Evolutionary conservation across 2,797 vertebrate species (phyloP).

Genomic region (Bucorvus abyssinicus): DNA sequence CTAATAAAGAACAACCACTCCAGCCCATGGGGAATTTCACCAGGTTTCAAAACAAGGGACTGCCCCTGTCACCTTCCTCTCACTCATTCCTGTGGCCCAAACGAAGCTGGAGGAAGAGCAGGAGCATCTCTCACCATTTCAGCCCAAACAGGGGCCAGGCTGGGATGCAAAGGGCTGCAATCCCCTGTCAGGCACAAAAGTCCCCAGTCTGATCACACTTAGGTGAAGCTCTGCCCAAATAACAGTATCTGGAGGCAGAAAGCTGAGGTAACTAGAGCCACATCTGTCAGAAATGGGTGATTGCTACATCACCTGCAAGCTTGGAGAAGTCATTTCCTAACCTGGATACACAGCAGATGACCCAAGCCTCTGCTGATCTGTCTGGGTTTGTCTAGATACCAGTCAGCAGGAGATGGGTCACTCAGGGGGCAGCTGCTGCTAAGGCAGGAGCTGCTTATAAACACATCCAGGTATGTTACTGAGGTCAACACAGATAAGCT

Average conservation of each 20-base stretch:
- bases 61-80: neutral
- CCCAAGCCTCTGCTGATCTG: neutral
- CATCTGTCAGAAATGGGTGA: accelerated
- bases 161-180: neutral
- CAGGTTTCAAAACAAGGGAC: neutral
- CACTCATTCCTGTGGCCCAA: neutral
- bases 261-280: neutral
- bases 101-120: neutral
- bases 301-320: neutral
- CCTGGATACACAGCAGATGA: neutral
- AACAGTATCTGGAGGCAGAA: neutral
- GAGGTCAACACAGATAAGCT: neutral
- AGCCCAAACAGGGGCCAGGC: neutral
- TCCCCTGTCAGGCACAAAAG: neutral
- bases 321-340: neutral
- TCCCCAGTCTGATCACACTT: too few species aligned
- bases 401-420: neutral
- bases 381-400: neutral
- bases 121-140: neutral
- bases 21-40: neutral
- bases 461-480: neutral
- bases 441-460: neutral
- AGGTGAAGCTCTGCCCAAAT: neutral
- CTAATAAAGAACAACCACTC: neutral
- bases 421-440: neutral